A percentile compares a stretch with the other conserved stretches of the same genome.
phyloP scores from a whole-genome alignment of 37 sponge, comb jelly and placozoan genomes.

The Beroe forskalii region DNA sequence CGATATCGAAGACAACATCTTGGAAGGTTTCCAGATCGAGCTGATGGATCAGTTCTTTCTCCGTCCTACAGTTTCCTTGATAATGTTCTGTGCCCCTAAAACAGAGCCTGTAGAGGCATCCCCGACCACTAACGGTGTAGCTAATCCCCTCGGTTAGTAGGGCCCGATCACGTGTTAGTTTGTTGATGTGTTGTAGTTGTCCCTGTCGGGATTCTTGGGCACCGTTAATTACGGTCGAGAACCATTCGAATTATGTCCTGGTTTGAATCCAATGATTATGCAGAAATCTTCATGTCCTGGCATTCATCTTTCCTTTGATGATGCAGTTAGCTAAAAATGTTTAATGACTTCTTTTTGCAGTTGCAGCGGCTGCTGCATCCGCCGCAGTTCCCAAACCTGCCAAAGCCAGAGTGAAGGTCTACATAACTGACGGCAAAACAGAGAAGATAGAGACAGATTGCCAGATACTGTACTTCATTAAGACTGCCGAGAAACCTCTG shows the following conservation, averaged over 20 bases:
- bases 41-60: conserved; percentile 82
- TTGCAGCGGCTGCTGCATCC: background rate
- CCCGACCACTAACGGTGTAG: background rate
- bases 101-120: background rate
- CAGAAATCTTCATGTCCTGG: too few species aligned
- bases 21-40: conserved; percentile 80
- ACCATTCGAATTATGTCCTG: too few species aligned
- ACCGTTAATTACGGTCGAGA: too few species aligned
- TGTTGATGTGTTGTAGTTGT: too few species aligned
- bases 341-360: too few species aligned
- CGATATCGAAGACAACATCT: conserved; percentile 87
- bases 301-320: too few species aligned
- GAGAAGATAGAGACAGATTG: conserved; percentile 62
- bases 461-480: conserved; percentile 36
- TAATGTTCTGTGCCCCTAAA: conserved; percentile 58
- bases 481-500: conserved; percentile 51
- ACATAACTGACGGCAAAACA: conserved; percentile 54
- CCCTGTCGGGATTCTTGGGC: too few species aligned
- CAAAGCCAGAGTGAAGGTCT: conserved; percentile 43
- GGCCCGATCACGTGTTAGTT: too few species aligned
- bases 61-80: background rate
- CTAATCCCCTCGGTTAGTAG: background rate
- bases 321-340: too few species aligned
- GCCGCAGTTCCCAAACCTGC: background rate
- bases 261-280: too few species aligned